Base-by-base conservation (phyloP, 2,113 vertebrate species). In the Recurvirostra avosetta region DNA sequence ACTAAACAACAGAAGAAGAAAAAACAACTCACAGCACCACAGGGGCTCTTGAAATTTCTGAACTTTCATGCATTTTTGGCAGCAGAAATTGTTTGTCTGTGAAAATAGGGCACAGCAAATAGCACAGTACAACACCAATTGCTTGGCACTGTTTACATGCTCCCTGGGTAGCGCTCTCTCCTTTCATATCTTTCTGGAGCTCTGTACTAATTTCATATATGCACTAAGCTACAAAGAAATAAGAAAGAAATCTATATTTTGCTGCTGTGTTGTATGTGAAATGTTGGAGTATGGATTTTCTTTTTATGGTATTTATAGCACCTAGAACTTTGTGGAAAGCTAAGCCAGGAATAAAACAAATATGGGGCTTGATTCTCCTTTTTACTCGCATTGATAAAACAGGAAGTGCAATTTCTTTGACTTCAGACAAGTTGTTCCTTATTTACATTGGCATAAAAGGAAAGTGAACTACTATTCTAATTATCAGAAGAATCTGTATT, bases 51-150 rank as follows among this genome's bases (percentile, higher is more conserved):
- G n/a, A 88, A 83, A 88, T 94, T 88, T 90, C 67, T 71, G 68
- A 95, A 90, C 26, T 88, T 94, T 15, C 43, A 56, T 74, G 55
- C 32, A 52, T 86, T 95, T 89, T 67, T 70, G 71, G 63, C 4
- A 0, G 21, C 55, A 95, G 25, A 76, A 92, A 86, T 67, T 77
- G 61, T 86, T 88, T 73, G 29, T 58, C 34, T 81, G 45, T 84
- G 90, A 90, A 95, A 93, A 93, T 12, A 86, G 82, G 82, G 74
- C 94, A 94, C 30, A 76, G 68, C 30, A 94, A 82, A 91, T 38
- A 72, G 56, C 75, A 90, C 14, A 71, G 18, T 19, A 47, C 17
- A 95, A 2, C 32, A 70, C 40, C 53, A 53, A 70, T 43, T 90
- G n/a, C 75, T 66, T 70, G 85, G 78, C 63, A 76, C 56, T 49